Base-by-base conservation (phyloP, 1,140 invertebrate species). In the Formica exsecta region DNA sequence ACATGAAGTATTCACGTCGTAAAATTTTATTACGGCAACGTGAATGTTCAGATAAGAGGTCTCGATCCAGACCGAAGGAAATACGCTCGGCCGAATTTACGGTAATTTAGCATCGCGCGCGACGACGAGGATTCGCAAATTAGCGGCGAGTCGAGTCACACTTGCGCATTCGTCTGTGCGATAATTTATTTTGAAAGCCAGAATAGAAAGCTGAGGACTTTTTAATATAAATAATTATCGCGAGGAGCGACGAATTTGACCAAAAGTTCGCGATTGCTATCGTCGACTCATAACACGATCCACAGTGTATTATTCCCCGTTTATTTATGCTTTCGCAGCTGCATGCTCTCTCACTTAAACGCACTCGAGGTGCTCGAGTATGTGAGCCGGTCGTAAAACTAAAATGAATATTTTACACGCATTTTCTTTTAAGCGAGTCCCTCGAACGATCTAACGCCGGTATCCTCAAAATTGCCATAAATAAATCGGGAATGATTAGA, bases 61-160 rank as follows among this genome's bases (percentile, higher is more conserved):
- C 16, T 9, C 3, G 76, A 22, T n/a, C 44, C n/a, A 13, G 13
- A 0, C 44, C 41, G 76, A 41, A 29, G 36, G 11, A 71, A 57
- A 77, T 65, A 44, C 36, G 38, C 51, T 71, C 48, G 38, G 32
- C 38, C 54, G 29, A 81, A 73, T 73, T 73, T 29, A 38, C 65
- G 38, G 48, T 25, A 81, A 81, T 81, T 71, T 81, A 71, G 19
- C 36, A 7, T 51, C 65, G 51, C 48, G 64, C 13, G 19, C 32
- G 19, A 59, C n/a, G 38, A 61, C n/a, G 51, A 32, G 51, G 59
- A 81, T 81, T 81, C 66, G 25, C 41, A 81, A 81, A 81, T 81
- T 81, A 44, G 7, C 75, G 29, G 29, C 61, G 61, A 65, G 75
- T n/a, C 65, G 77, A 80, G 79, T 81, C 77, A 81, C 79, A 73